Base-by-base conservation (phyloP, 2,797 vertebrate genomes). In the Myotis findleyi region DNA sequence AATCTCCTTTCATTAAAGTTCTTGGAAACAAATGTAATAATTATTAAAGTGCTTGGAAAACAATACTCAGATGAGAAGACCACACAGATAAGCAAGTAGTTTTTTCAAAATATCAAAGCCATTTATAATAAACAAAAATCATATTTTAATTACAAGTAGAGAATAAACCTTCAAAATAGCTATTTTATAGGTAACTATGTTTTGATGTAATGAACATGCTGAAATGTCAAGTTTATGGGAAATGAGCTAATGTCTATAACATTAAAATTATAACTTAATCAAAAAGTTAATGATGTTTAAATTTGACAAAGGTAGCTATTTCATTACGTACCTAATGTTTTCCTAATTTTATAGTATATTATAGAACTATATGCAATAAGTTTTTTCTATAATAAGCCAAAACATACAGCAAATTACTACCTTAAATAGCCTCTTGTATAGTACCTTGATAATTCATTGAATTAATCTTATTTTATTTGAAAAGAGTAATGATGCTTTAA, bases 401-500 rank as follows among this genome's bases (percentile, higher is more conserved):
- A 91, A 91, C 5, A 55, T 25, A 64, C 1, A 93, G 41, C 1
- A 93, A 83, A 89, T 91, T 72, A 92, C 30, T 86, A 55, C 68
- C 25, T 96, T 92, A 89, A 87, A 59, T 83, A 84, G 66, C 3
- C 1, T 51, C 44, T 66, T 81, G 47, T 49, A 59, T 33, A 49
- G n/a, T 68, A 88, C 8, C 3, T n/a, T n/a, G n/a, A n/a, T 2
- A 12, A 77, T 41, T 92, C 38, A 47, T 69, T 68, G 38, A 77
- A 92, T 62, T 95, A 93, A 80, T 90, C 79, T 38, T 86, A 51
- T 87, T 96, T 95, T 79, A 82, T 76, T 90, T 87, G 62, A 85
- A 36, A 69, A 92, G 41, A 87, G 1, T 87, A 83, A 90, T 33
- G 33, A 72, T 92, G 25, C 18, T 89, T 93, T 44, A 86, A 80